Evolutionary conservation across 2,797 vertebrate species (phyloP).

Genomic region (Hyperoplus immaculatus): DNA sequence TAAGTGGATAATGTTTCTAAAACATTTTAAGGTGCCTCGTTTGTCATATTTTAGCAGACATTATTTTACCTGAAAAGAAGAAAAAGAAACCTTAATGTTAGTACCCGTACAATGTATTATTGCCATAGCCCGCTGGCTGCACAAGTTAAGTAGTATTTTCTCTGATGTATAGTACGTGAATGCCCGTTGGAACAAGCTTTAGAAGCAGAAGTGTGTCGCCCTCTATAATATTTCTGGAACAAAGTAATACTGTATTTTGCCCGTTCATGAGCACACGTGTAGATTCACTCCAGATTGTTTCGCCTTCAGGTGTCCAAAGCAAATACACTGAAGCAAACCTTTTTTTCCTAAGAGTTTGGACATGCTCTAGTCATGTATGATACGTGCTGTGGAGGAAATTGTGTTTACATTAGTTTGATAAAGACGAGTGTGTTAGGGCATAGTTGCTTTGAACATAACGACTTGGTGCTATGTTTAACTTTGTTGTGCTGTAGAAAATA

Average conservation of each 20-base stretch:
- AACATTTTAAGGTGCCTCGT: slow-evolving; percentile 86
- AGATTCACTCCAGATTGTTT: slow-evolving; percentile 73
- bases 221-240: slow-evolving; percentile 76
- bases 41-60: slow-evolving; percentile 82
- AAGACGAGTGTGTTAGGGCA: slow-evolving; percentile 80
- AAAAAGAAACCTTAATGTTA: slow-evolving; percentile 77
- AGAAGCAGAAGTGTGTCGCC: slow-evolving; percentile 80
- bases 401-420: slow-evolving; percentile 87
- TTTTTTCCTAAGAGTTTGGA: slow-evolving; percentile 73
- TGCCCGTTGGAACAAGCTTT: slow-evolving; percentile 82
- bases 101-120: slow-evolving; percentile 80
- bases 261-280: slow-evolving; percentile 79
- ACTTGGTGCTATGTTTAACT: slow-evolving; percentile 90
- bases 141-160: slow-evolving; percentile 82
- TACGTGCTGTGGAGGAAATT: slow-evolving; percentile 79
- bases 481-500: slow-evolving; percentile 88
- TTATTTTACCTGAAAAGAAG: slow-evolving; percentile 80
- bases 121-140: slow-evolving; percentile 83
- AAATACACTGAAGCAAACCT: slow-evolving; percentile 66
- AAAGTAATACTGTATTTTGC: slow-evolving; percentile 75
- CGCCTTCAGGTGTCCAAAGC: slow-evolving; percentile 80
- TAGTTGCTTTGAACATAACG: slow-evolving; percentile 86
- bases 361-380: slow-evolving; percentile 79
- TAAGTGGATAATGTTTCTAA: slow-evolving; percentile 84
- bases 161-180: slow-evolving; percentile 81